These are phyloP conservation scores for Crocallis elinguaria DNA, from an alignment of 2,888 invertebrate genomes.

Conservation along the genomic window DNA sequence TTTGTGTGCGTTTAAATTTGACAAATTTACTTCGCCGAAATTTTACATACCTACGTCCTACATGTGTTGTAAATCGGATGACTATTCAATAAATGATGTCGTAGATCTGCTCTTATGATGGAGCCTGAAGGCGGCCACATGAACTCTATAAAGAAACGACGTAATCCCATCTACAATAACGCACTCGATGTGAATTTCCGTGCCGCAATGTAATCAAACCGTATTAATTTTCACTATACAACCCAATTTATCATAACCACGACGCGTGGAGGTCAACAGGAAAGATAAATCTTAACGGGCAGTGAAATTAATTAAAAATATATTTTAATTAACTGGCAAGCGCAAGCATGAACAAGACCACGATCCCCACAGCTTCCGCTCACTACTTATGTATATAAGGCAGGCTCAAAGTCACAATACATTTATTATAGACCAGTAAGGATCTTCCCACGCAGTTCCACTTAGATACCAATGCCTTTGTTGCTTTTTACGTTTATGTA, in stretches of 20 bases:
- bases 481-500: no score
- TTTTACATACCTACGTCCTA: no score
- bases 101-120: no score
- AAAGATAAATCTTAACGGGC: constrained; percentile 22
- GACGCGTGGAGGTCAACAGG: constrained; percentile 5
- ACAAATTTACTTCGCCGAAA: no score
- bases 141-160: no score
- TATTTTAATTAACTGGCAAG: constrained; percentile 46
- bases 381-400: constrained; percentile 20
- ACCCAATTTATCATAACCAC: constrained; percentile 10
- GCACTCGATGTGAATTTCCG: not conserved
- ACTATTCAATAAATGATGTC: no score
- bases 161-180: no score
- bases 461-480: no score
- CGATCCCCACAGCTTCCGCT: constrained; percentile 28
- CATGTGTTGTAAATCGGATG: no score
- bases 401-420: constrained; percentile 13
- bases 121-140: no score
- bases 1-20: no score
- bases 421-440: constrained; percentile 10
- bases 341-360: constrained; percentile 39
- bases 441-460: no score
- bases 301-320: constrained; percentile 39
- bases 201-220: not conserved
- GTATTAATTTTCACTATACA: constrained; percentile 4